phyloP scores from a whole-genome alignment of 2,113 vertebrate genomes.

The Spea bombifrons region DNA sequence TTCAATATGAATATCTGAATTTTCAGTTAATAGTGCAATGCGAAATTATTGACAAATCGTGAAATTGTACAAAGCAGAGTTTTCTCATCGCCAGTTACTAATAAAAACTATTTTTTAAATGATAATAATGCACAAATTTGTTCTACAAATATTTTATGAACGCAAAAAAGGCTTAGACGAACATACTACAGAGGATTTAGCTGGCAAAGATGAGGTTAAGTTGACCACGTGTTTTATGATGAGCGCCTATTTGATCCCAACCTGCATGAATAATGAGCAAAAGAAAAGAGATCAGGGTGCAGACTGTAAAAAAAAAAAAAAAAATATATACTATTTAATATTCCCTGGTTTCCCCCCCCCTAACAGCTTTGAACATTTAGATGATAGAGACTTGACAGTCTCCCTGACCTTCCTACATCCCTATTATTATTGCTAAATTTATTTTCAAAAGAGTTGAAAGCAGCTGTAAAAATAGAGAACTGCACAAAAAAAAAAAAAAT shows the following conservation, averaged over 20 bases:
- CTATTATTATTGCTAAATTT: neutral
- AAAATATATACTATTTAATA: neutral
- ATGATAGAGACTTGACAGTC: neutral
- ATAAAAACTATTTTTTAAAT: no score
- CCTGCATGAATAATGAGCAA: slow-evolving; percentile 9
- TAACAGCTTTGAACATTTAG: neutral
- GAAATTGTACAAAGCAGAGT: no score
- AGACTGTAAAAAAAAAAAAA: neutral
- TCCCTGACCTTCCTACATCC: slow-evolving; percentile 6
- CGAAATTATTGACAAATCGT: no score
- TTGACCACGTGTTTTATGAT: neutral
- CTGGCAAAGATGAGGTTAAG: neutral
- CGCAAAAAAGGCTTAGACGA: no score
- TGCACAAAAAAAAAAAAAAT: neutral
- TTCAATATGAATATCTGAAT: no score
- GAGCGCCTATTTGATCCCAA: slow-evolving; percentile 1
- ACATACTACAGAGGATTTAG: neutral
- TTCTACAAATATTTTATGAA: no score
- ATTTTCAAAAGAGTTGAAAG: slow-evolving; percentile 2
- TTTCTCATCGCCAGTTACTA: no score
- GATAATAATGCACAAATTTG: no score
- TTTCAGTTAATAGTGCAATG: no score
- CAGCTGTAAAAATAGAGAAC: slow-evolving; percentile 39
- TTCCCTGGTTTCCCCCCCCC: neutral
- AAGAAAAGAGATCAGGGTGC: slow-evolving; percentile 19